phyloP scores from a whole-genome alignment of 2,888 invertebrate genomes.

The Callinectes sapidus region DNA sequence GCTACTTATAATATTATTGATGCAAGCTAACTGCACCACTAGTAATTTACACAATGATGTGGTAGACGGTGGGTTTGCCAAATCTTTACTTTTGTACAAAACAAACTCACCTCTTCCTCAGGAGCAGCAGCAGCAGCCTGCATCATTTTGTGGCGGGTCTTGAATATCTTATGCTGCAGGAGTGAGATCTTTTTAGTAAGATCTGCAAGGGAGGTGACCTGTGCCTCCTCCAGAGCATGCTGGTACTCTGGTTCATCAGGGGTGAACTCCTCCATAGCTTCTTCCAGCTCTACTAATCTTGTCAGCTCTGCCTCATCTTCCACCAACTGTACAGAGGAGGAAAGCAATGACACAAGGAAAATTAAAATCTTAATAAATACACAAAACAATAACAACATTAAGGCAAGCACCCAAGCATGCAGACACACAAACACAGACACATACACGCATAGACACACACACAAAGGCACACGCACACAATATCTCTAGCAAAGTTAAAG shows the following conservation, averaged over 20 bases:
- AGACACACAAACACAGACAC: too few relatives aligned
- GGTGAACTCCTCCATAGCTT: slow-evolving; percentile 82
- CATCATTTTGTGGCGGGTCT: slow-evolving; percentile 86
- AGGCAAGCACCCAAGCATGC: too few relatives aligned
- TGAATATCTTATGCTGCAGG: slow-evolving; percentile 84
- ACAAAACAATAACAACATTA: background rate
- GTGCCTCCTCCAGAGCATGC: slow-evolving; percentile 85
- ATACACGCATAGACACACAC: too few relatives aligned
- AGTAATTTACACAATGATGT: too few relatives aligned
- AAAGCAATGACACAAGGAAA: background rate
- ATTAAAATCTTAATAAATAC: background rate
- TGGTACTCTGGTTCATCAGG: slow-evolving; percentile 79
- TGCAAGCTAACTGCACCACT: too few relatives aligned
- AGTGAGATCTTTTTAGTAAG: slow-evolving; percentile 85
- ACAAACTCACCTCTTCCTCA: slow-evolving; percentile 75
- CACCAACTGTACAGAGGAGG: slow-evolving; percentile 79
- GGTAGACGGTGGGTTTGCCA: background rate
- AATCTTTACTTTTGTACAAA: background rate
- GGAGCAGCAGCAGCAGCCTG: slow-evolving; percentile 77
- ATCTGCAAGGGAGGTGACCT: slow-evolving; percentile 86
- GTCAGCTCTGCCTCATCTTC: slow-evolving; percentile 92
- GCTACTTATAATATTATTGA: too few relatives aligned
- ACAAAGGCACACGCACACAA: too few relatives aligned
- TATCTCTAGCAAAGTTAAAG: too few relatives aligned
- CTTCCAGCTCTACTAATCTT: slow-evolving; percentile 85